Conservation (phyloP, 2,113 vertebrate species). For the Aix galericulata region DNA sequence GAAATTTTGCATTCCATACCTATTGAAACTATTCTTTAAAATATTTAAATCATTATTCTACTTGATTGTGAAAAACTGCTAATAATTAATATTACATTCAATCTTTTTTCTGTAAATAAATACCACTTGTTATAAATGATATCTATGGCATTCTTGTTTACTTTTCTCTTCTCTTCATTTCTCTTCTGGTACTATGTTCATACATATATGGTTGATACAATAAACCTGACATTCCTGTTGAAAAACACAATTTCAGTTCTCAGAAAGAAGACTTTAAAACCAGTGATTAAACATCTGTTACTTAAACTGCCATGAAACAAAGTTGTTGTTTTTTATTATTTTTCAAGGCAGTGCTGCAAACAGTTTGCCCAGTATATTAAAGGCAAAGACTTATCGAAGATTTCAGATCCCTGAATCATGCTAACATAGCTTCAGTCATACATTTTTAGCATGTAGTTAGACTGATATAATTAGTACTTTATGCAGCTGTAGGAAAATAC, state of each 20-base stretch:
- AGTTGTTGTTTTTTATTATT: background rate
- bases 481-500: background rate
- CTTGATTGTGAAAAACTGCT: background rate
- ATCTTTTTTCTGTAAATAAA: background rate
- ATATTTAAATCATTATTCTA: background rate
- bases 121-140: background rate
- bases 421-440: background rate
- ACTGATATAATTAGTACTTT: conserved; percentile 13
- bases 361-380: background rate
- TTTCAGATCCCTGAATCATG: background rate
- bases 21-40: background rate
- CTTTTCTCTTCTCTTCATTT: background rate
- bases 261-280: background rate
- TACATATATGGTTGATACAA: background rate
- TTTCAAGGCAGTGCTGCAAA: background rate
- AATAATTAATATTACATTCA: background rate
- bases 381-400: background rate
- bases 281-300: background rate
- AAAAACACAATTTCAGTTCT: background rate
- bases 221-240: background rate
- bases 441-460: conserved; percentile 31
- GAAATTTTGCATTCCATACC: background rate
- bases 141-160: background rate
- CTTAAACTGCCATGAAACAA: background rate
- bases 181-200: background rate